These are phyloP conservation scores for Brachypodius melanocephalos DNA, from an alignment of 2,113 vertebrate species.

Conservation along the genomic window DNA sequence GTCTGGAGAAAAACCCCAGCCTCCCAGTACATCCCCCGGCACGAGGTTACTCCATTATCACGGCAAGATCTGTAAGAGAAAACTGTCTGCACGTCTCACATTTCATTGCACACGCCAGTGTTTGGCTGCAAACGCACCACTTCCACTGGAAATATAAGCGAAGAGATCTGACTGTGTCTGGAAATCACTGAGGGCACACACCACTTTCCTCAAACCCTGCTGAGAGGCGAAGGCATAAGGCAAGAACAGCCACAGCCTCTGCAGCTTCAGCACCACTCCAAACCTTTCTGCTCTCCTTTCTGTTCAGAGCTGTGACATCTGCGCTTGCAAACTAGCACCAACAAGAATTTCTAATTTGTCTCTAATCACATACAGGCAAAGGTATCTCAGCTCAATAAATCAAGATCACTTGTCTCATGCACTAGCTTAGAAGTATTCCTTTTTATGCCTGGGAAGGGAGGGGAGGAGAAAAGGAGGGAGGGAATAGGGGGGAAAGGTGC, in stretches of 20 bases:
- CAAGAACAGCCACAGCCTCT: neutral
- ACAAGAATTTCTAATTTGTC: conserved; percentile 17
- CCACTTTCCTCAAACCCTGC: neutral
- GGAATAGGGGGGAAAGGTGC: neutral
- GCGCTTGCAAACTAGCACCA: neutral
- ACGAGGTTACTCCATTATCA: neutral
- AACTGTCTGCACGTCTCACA: neutral
- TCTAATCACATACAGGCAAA: neutral
- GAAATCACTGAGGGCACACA: neutral
- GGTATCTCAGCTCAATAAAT: conserved; percentile 22
- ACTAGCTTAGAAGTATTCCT: neutral
- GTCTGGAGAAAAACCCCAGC: neutral
- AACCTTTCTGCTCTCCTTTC: neutral
- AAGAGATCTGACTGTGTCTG: neutral
- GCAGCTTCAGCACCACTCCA: neutral
- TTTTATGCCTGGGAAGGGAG: neutral
- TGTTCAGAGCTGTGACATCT: neutral
- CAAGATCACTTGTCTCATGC: neutral
- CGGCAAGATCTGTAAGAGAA: neutral
- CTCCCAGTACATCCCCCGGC: neutral
- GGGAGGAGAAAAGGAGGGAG: neutral
- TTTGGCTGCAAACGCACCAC: neutral
- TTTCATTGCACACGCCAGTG: neutral
- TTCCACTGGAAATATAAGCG: neutral
- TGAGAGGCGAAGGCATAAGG: neutral